Conservation (phyloP, 2,797 vertebrate genomes). For the Myotis planiceps region DNA sequence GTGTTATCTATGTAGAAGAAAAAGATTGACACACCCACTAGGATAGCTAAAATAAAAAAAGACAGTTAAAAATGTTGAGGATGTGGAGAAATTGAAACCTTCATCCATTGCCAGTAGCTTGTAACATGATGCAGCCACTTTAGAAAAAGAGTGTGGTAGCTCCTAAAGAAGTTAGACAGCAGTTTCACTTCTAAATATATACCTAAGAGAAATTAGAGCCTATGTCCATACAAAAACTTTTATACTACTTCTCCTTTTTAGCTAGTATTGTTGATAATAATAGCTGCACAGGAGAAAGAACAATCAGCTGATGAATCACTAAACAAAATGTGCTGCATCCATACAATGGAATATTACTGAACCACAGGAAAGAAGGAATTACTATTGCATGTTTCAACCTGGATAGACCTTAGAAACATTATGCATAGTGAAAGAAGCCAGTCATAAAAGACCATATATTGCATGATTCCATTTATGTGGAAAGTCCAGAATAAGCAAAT, state of each 20-base stretch:
- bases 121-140: not conserved
- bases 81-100: not conserved
- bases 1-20: not conserved
- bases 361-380: not conserved
- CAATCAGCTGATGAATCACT: not conserved
- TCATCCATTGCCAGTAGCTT: not conserved
- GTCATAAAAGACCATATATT: not conserved
- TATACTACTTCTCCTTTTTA: not conserved
- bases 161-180: not conserved
- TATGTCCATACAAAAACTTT: not conserved
- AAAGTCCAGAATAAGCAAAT: not conserved
- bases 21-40: not conserved
- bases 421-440: not conserved
- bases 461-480: not conserved
- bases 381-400: not conserved
- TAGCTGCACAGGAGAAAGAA: not conserved
- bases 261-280: not conserved
- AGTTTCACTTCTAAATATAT: not conserved
- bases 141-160: not conserved
- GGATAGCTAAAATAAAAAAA: not conserved
- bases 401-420: not conserved
- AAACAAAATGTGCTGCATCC: not conserved
- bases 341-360: not conserved
- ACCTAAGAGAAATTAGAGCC: conserved; percentile 4
- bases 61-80: not conserved